Evolutionary conservation across 2,888 invertebrate species (phyloP).

Genomic region (Acronicta aceris): DNA sequence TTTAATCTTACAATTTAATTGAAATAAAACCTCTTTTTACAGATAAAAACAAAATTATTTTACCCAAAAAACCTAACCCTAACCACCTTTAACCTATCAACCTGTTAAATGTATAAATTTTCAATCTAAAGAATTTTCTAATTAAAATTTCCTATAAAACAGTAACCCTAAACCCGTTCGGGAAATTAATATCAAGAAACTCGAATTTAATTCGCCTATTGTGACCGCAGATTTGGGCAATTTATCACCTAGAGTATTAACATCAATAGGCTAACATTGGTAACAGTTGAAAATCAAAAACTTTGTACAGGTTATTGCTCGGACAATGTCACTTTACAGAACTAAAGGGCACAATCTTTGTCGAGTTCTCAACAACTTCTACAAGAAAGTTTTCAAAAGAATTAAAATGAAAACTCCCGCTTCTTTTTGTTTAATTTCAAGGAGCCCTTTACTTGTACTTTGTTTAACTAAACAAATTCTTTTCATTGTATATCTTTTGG

Average conservation of each 20-base stretch:
- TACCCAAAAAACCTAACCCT: too few relatives aligned
- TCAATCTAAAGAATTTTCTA: constrained; percentile 11
- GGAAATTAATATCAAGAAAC: constrained; percentile 40
- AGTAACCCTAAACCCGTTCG: constrained; percentile 22
- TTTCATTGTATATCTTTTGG: constrained; percentile 9
- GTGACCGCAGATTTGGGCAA: constrained; percentile 32
- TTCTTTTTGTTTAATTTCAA: constrained; percentile 45
- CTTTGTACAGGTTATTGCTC: constrained; percentile 63
- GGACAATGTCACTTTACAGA: constrained; percentile 66
- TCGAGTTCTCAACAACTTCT: constrained; percentile 53
- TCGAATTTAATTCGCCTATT: constrained; percentile 48
- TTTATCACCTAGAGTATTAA: constrained; percentile 37
- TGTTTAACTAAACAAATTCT: constrained; percentile 34
- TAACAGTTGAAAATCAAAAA: constrained; percentile 52
- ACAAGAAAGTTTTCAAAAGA: constrained; percentile 53
- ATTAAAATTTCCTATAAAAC: constrained; percentile 33
- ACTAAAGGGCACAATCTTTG: constrained; percentile 60
- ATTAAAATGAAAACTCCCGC: constrained; percentile 49
- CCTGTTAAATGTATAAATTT: background rate
- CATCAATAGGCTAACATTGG: constrained; percentile 52
- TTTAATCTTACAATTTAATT: too few relatives aligned
- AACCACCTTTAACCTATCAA: too few relatives aligned
- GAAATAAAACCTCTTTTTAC: too few relatives aligned
- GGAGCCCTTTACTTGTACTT: constrained; percentile 26
- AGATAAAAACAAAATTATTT: too few relatives aligned